phyloP scores from a whole-genome alignment of 2,888 invertebrate species.

The Melanostoma scalare region DNA sequence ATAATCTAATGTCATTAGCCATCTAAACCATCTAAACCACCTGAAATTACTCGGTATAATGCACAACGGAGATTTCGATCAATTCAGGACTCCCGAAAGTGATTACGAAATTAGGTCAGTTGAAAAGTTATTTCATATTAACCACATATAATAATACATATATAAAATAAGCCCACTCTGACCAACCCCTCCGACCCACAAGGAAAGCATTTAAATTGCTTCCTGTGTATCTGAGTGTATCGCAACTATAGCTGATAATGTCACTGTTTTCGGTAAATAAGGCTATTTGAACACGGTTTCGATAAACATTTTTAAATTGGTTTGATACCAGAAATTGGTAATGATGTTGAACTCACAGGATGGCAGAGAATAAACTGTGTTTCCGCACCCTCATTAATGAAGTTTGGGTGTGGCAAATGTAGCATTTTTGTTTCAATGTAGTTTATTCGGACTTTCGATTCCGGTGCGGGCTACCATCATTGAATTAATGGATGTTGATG shows the following conservation, averaged over 20 bases:
- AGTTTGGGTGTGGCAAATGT: slow-evolving; percentile 2
- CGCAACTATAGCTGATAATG: slow-evolving; percentile 20
- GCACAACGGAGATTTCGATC: not conserved
- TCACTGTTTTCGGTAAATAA: slow-evolving; percentile 19
- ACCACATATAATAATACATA: not conserved
- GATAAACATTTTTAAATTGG: not conserved
- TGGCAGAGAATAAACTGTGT: slow-evolving; percentile 3
- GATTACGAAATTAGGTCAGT: not conserved
- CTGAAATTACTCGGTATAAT: not conserved
- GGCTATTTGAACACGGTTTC: not conserved
- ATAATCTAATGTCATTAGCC: not conserved
- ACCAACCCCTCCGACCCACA: not conserved
- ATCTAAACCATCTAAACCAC: not conserved
- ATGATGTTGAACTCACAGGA: slow-evolving; percentile 2
- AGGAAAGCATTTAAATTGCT: slow-evolving; percentile 12
- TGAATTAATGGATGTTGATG: slow-evolving; percentile 20
- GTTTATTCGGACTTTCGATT: slow-evolving; percentile 1
- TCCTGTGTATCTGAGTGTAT: not conserved
- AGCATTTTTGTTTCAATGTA: not conserved
- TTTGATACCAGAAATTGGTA: slow-evolving; percentile 8
- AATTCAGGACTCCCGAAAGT: slow-evolving; percentile 4
- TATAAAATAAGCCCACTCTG: no score
- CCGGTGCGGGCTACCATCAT: not conserved
- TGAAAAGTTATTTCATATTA: no score
- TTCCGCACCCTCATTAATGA: not conserved